Conservation (phyloP, 2,113 vertebrate species). For the Pelusios castaneus region DNA sequence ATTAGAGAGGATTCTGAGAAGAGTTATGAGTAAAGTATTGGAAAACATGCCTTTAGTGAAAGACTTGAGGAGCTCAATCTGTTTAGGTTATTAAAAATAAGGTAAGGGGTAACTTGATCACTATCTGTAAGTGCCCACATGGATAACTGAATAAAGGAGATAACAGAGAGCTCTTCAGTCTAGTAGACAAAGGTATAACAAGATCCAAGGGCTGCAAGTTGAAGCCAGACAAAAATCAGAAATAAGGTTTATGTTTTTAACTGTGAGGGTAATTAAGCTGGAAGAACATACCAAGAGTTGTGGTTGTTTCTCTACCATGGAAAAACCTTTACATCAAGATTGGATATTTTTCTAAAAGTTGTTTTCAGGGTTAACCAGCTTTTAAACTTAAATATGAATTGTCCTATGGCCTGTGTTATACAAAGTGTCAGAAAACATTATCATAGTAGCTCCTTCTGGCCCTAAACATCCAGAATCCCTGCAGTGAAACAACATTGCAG, state of each 20-base stretch:
- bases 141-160: background rate
- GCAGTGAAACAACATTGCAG: background rate
- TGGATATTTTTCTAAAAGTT: background rate
- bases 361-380: accelerated
- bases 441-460: background rate
- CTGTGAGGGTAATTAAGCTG: background rate
- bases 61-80: background rate
- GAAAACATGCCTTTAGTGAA: background rate
- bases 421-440: background rate
- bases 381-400: background rate
- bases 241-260: background rate
- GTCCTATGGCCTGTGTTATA: background rate
- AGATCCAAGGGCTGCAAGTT: background rate
- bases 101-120: background rate
- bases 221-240: background rate
- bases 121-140: background rate
- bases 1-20: background rate
- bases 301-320: background rate
- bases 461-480: background rate
- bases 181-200: background rate
- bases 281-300: background rate
- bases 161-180: background rate
- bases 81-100: background rate
- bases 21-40: background rate
- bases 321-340: background rate